Evolutionary conservation across 2,113 vertebrate species (phyloP), one percentile per base, ranked within the genome.

Genomic region (Leucosticte australis): DNA sequence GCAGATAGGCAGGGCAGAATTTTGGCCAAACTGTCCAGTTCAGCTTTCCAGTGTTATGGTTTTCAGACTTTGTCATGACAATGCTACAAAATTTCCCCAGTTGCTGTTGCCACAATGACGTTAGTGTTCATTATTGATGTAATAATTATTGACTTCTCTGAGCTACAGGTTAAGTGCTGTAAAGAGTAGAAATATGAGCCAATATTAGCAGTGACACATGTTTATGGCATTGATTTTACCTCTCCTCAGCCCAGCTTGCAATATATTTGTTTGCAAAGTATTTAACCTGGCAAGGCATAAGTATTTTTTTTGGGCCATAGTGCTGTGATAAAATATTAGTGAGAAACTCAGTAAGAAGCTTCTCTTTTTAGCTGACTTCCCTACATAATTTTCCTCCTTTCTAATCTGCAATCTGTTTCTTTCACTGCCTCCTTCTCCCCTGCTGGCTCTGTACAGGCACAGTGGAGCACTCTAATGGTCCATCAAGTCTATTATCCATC

Each of bases 161-260:
- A 93, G 73, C 62, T 89, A 56, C 77, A 82, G 86, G 86, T 94
- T 96, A 96, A 93, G 83, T 81, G 64, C 80, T 94, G 86, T 92
- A 76, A 95, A 65, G 56, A 73, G 28, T 57, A 84, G 90, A 89
- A 96, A 87, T 96, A 93, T 82, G 76, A 90, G 73, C 31, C 73
- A 65, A 84, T 94, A 87, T 93, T 86, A 96, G 31, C 76, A 88
- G 23, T 94, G 90, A 90, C 80, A 93, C 49, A 23, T 47, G 56
- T 90, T 93, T 79, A 64, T 75, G 53, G 65, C 76, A 95, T 93
- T 92, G 93, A 96, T 96, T 94, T 95, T 92, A 78, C 64, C 84
- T 92, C 57, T 89, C 13, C 83, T 62, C 49, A 57, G 69, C 60
- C 37, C 56, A 79, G 44, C 41, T 17, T 89, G 79, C 79, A 64